Percentiles rank a stretch among this genome's conserved stretches.
Conservation (phyloP, 2,113 vertebrate genomes). For the Xiphias gladius region DNA sequence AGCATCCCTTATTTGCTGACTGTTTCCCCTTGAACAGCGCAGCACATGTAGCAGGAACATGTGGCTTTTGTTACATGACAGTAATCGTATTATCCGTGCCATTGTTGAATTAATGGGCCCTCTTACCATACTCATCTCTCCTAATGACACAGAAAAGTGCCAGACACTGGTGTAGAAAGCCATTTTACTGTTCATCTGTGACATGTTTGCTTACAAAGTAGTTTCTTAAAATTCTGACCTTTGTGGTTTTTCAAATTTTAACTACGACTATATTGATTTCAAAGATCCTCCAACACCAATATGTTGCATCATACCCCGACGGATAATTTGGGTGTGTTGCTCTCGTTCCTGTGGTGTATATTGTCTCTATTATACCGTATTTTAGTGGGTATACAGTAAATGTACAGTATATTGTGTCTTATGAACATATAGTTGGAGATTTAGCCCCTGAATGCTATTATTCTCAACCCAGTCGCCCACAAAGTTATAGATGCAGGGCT, state of each 20-base stretch:
- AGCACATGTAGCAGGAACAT: slow-evolving; percentile 26
- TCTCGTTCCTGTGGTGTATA: background rate
- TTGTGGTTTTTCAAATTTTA: background rate
- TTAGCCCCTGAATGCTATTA: background rate
- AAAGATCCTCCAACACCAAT: background rate
- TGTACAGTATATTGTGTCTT: background rate
- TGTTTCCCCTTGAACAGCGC: background rate
- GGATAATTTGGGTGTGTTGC: background rate
- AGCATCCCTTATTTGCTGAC: slow-evolving; percentile 34
- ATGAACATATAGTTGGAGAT: background rate
- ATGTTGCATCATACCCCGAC: background rate
- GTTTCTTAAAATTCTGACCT: background rate
- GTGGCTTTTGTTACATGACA: slow-evolving; percentile 41
- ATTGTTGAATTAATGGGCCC: slow-evolving; percentile 53
- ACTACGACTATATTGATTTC: background rate
- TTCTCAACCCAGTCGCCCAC: background rate
- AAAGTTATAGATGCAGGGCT: background rate
- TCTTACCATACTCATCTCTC: slow-evolving; percentile 60
- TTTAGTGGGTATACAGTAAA: too few relatives aligned
- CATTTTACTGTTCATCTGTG: slow-evolving; percentile 22
- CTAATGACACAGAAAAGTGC: slow-evolving; percentile 28
- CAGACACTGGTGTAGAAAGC: slow-evolving; percentile 5
- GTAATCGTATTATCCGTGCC: slow-evolving; percentile 59
- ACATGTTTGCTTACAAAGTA: slow-evolving; percentile 18
- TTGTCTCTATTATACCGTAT: background rate